phyloP scores from a whole-genome alignment of 1,140 invertebrate species.

The Bombus difficillimus region DNA sequence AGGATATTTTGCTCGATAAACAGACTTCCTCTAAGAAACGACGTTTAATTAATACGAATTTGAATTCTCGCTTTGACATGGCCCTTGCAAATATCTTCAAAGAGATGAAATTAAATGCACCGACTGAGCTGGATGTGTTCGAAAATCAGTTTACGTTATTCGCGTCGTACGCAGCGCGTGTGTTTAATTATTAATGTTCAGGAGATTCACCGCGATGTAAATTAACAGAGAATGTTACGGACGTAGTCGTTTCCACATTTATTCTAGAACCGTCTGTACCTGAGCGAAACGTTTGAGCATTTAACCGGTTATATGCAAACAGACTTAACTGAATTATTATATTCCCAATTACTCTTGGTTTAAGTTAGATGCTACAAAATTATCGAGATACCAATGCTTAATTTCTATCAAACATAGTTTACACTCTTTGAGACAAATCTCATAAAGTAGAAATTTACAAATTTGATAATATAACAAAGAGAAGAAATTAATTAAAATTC shows the following conservation, averaged over 20 bases:
- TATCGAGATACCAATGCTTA: neutral
- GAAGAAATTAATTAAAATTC: too few relatives aligned
- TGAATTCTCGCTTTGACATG: neutral
- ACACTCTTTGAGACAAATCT: neutral
- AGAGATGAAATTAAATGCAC: slow-evolving; percentile 26
- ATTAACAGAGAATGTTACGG: slow-evolving; percentile 12
- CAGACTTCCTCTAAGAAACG: neutral
- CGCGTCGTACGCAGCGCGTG: neutral
- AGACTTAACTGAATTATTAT: neutral
- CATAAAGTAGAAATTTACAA: neutral
- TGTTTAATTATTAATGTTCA: slow-evolving; percentile 31
- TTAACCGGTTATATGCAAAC: neutral
- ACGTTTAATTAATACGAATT: neutral
- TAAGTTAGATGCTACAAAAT: neutral
- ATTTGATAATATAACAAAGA: too few relatives aligned
- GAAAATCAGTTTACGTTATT: slow-evolving; percentile 24
- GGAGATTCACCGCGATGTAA: neutral
- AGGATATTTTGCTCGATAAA: neutral
- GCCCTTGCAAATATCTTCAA: slow-evolving; percentile 8
- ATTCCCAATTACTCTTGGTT: neutral
- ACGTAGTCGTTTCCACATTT: neutral
- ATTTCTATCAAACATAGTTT: neutral
- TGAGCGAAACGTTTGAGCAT: neutral
- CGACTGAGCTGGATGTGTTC: neutral
- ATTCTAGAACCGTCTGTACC: neutral